Conservation (phyloP, 2,113 vertebrate species). For the Aptenodytes patagonicus region DNA sequence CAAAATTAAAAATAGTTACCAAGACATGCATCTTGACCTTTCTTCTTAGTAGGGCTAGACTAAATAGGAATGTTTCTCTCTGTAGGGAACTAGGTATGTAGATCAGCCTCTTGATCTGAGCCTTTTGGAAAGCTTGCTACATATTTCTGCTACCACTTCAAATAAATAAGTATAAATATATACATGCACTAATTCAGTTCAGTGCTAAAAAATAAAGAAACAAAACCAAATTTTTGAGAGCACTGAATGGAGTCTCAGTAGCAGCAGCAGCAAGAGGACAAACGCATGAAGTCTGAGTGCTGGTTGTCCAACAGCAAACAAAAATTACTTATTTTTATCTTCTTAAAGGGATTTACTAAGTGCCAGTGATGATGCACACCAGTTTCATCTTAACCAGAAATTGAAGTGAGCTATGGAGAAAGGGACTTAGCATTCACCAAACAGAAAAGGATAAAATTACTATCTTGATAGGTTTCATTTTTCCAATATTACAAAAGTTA, state of each 20-base stretch:
- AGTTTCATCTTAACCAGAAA: neutral
- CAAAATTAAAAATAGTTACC: neutral
- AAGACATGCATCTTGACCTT: neutral
- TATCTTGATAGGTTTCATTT: neutral
- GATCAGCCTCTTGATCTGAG: neutral
- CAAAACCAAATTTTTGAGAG: neutral
- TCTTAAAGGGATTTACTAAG: neutral
- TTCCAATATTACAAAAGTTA: neutral
- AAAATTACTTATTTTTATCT: neutral
- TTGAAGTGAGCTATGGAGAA: neutral
- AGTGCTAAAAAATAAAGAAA: neutral
- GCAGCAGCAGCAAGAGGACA: neutral
- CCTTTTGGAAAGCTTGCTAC: neutral
- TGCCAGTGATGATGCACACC: rapidly evolving
- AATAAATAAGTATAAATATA: neutral
- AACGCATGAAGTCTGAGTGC: neutral
- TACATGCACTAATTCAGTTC: neutral
- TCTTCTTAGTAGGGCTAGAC: neutral
- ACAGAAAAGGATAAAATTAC: neutral
- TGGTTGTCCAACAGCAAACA: neutral
- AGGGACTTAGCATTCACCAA: no score
- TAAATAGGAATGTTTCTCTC: neutral
- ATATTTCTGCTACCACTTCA: neutral
- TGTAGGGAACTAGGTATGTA: neutral
- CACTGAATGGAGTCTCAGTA: neutral